These are phyloP conservation scores for Epicampocera succincta DNA, from an alignment of 2,888 invertebrate species.

Conservation along the genomic window DNA sequence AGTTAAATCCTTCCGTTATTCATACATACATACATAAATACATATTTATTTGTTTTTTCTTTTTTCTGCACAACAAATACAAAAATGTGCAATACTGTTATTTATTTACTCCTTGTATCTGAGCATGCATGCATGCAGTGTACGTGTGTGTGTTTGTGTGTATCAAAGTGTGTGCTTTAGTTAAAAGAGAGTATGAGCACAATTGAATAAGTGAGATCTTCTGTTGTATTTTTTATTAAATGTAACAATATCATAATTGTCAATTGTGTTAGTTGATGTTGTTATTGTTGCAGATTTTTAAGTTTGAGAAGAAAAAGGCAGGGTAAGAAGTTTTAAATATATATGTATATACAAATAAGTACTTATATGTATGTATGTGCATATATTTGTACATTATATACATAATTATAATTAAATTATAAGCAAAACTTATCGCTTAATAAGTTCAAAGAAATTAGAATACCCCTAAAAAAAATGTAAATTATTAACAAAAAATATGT, in stretches of 20 bases:
- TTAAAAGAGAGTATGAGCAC: constrained; percentile 6
- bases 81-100: constrained; percentile 50
- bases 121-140: background rate
- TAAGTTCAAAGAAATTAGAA: too few relatives aligned
- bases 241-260: constrained; percentile 51
- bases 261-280: constrained; percentile 41
- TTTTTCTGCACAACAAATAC: constrained; percentile 28
- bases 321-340: background rate
- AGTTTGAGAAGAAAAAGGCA: constrained; percentile 8
- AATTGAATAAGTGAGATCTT: constrained; percentile 35
- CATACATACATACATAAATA: too few relatives aligned
- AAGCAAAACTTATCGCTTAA: too few relatives aligned
- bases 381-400: too few relatives aligned
- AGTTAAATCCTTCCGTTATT: constrained; percentile 67
- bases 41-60: background rate
- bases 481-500: too few relatives aligned
- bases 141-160: background rate
- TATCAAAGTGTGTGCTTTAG: background rate
- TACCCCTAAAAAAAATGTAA: too few relatives aligned
- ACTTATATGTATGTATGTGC: too few relatives aligned
- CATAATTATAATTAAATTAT: too few relatives aligned
- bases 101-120: constrained; percentile 40
- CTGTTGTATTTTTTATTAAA: constrained; percentile 31
- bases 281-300: constrained; percentile 10
- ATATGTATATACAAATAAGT: background rate